Percentiles rank a stretch among this genome's conserved stretches.
Conservation (phyloP, 2,113 vertebrate species). For the Morone saxatilis region DNA sequence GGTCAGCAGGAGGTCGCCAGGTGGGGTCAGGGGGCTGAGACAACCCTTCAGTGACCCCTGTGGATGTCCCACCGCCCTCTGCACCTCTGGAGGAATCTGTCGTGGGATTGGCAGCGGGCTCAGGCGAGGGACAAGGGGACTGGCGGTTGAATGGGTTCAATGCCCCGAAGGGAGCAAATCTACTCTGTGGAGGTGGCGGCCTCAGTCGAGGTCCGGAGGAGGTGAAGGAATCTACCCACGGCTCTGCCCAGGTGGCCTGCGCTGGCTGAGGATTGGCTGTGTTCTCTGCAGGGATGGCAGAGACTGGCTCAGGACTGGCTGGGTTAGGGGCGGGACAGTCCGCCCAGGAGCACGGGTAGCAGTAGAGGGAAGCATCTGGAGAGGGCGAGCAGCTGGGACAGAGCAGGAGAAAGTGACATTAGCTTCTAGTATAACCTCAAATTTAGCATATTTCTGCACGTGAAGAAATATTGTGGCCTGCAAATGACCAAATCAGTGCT, state of each 20-base stretch:
- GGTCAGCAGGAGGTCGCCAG: conserved; percentile 93
- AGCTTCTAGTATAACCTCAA: background rate
- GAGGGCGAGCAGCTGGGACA: conserved; percentile 87
- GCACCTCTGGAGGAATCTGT: conserved; percentile 84
- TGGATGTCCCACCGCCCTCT: conserved; percentile 84
- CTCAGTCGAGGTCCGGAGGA: conserved; percentile 87
- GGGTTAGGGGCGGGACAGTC: conserved; percentile 91
- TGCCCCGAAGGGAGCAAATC: conserved; percentile 93
- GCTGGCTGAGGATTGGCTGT: conserved; percentile 82
- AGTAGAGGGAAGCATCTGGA: conserved; percentile 93
- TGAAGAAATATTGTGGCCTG: too few relatives aligned
- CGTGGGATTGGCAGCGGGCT: conserved; percentile 80
- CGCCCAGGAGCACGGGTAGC: conserved; percentile 95
- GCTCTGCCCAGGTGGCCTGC: conserved; percentile 88
- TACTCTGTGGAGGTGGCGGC: conserved; percentile 88
- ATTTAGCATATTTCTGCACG: background rate
- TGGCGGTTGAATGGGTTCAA: conserved; percentile 91
- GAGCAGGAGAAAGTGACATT: background rate
- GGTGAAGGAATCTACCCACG: conserved; percentile 86
- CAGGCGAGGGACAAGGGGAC: conserved; percentile 81
- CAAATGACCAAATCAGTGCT: too few relatives aligned
- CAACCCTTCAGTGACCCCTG: conserved; percentile 77
- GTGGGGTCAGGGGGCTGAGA: conserved; percentile 73
- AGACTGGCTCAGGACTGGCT: conserved; percentile 70
- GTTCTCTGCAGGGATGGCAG: conserved; percentile 55